A percentile compares a stretch with the other conserved stretches of the same genome.
phyloP scores from a whole-genome alignment of 1,140 invertebrate genomes.

The Drosophila pruinosa region DNA sequence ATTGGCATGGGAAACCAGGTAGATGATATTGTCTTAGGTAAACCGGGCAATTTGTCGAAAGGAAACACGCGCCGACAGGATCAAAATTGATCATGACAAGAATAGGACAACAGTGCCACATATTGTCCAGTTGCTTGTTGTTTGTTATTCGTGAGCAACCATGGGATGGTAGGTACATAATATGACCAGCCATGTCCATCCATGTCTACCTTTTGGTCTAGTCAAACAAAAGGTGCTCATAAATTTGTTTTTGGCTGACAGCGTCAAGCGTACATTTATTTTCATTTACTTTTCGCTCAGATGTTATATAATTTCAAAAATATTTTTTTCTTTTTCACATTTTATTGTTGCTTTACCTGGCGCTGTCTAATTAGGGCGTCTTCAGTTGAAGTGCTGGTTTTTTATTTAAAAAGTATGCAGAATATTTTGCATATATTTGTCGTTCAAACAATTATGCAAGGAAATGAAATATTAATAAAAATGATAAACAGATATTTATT shows the following conservation, averaged over 20 bases:
- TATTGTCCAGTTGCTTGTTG: conserved; percentile 31
- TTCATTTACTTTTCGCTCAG: conserved; percentile 32
- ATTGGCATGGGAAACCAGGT: conserved; percentile 43
- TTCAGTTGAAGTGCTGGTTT: conserved; percentile 23
- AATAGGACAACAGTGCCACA: conserved; percentile 38
- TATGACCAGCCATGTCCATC: neutral
- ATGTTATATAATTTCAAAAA: conserved; percentile 69
- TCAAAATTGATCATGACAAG: conserved; percentile 64
- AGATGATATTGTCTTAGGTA: conserved; percentile 49
- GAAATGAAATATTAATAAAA: too few relatives aligned
- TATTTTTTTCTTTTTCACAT: conserved; percentile 32
- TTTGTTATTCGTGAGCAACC: conserved; percentile 25
- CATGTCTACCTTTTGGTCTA: conserved; percentile 2
- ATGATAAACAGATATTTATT: too few relatives aligned
- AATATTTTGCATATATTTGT: too few relatives aligned
- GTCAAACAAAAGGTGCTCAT: conserved; percentile 56
- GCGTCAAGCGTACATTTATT: conserved; percentile 47
- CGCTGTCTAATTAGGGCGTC: conserved; percentile 71
- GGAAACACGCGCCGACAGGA: conserved; percentile 75
- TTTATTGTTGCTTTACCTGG: conserved; percentile 32
- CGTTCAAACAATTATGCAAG: too few relatives aligned
- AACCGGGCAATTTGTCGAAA: conserved; percentile 29
- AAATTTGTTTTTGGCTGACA: conserved; percentile 58
- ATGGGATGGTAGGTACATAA: neutral
- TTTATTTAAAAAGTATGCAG: conserved; percentile 7